Conservation (phyloP, 1,140 invertebrate genomes). For the Berghia stephanieae region DNA sequence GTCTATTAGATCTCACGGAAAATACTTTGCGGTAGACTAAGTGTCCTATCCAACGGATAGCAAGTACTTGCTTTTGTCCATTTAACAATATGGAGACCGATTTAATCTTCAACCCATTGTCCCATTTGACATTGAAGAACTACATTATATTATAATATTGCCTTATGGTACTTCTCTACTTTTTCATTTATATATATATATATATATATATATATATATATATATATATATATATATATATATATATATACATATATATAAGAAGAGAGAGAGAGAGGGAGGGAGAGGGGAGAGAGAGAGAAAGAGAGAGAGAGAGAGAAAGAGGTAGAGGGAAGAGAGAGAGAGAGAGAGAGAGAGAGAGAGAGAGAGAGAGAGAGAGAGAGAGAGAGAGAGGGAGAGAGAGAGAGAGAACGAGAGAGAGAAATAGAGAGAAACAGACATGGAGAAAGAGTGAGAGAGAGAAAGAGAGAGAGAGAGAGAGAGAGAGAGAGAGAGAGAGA, state of each 20-base stretch:
- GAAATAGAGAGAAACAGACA: not conserved
- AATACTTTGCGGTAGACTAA: no score
- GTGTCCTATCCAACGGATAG: no score
- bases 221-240: conserved; percentile 10
- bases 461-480: conserved; percentile 32
- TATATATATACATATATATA: conserved; percentile 13
- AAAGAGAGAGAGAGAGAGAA: not conserved
- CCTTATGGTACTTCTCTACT: not conserved
- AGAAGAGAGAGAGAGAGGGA: not conserved
- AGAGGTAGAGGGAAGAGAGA: not conserved
- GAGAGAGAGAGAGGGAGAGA: conserved; percentile 11
- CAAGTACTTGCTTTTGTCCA: no score
- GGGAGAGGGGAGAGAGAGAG: not conserved
- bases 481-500: conserved; percentile 9
- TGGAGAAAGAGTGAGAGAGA: conserved; percentile 22
- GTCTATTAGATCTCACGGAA: no score
- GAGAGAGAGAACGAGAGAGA: conserved; percentile 24
- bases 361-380: conserved; percentile 14
- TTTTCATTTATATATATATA: conserved; percentile 5
- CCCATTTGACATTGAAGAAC: not conserved
- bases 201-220: not conserved
- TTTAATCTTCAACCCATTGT: not conserved
- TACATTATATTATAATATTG: not conserved
- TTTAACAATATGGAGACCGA: no score
- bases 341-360: conserved; percentile 1